Evolutionary conservation across 2,113 vertebrate genomes (phyloP), one percentile per base, ranked within the genome.

Genomic region (crab-eating macaque (Macaca fascicularis)): DNA sequence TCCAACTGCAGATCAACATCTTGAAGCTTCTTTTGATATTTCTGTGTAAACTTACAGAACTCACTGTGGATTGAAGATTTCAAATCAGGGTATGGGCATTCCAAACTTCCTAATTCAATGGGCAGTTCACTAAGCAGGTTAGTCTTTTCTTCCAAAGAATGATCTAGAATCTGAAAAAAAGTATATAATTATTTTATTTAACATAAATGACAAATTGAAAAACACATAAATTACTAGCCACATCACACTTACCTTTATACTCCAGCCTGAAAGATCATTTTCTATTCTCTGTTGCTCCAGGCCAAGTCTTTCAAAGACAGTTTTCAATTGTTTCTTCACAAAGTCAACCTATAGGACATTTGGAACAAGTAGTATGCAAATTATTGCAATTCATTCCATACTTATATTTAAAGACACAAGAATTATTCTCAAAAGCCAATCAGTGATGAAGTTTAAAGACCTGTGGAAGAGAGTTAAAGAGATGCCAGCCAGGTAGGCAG

Each of bases 61-160:
- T 99, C 98, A 11, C 97, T 85, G 72, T 99, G 92, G 94, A 99
- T 45, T 2, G 98, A 98, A 38, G 97, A 97, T 98, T 99, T 99
- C 97, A 99, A 69, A 79, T 99, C 99, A n/a, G 99, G 98, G 89
- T 98, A 99, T 0, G 99, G 99, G 81, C 99, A 99, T 12, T 99
- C 98, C 93, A 99, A 98, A 75, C 98, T 96, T 97, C 99, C 97
- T 75, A 99, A 97, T 88, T 99, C 98, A 0, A 94, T 30, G 20
- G 99, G 99, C 92, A 99, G 80, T 45, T 97, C 97, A 61, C 97
- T 97, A 55, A 98, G 96, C 81, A 97, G 90, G 7, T 89, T 89
- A 8, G 50, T 92, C 94, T 84, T 97, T 76, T 98, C 99, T 89
- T 98, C 98, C 93, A 83, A 93, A 96, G 95, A 88, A 83, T 14